Percentiles rank a stretch among this genome's conserved stretches.
Conservation (phyloP, 1,140 invertebrate species). For the Prorops nasuta region DNA sequence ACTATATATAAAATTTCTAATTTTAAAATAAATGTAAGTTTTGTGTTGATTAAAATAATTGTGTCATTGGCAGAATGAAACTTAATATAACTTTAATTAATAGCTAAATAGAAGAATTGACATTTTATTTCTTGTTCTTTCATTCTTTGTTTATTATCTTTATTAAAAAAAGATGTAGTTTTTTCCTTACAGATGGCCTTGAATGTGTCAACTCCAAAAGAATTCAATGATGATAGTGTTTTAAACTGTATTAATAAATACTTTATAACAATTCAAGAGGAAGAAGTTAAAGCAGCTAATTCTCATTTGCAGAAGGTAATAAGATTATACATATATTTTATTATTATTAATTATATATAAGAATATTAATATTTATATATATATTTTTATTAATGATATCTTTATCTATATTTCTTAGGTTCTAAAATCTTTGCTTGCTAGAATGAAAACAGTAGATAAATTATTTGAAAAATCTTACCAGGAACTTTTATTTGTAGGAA, state of each 20-base stretch:
- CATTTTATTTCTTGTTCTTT: too few relatives aligned
- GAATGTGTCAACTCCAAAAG: too few relatives aligned
- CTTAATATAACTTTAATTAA: too few relatives aligned
- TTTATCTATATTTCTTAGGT: conserved; percentile 19
- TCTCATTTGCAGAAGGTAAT: conserved; percentile 10
- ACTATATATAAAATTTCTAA: too few relatives aligned
- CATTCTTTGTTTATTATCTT: too few relatives aligned
- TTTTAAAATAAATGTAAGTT: too few relatives aligned
- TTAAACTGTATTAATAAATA: conserved; percentile 14
- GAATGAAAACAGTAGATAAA: conserved; percentile 34
- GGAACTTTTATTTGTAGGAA: conserved; percentile 54
- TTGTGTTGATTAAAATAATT: too few relatives aligned
- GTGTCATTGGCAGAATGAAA: too few relatives aligned
- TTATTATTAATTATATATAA: background rate
- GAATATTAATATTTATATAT: background rate
- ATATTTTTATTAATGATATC: conserved; percentile 1
- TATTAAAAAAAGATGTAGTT: too few relatives aligned
- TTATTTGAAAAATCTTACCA: conserved; percentile 36
- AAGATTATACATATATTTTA: conserved; percentile 2
- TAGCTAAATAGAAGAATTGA: too few relatives aligned
- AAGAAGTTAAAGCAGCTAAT: conserved; percentile 10
- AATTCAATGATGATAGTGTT: conserved; percentile 8
- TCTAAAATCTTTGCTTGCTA: conserved; percentile 12
- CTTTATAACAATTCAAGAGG: conserved; percentile 18
- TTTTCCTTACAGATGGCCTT: too few relatives aligned